These are phyloP conservation scores for Avahi laniger DNA, from an alignment of 2,797 vertebrate genomes.

Conservation along the genomic window DNA sequence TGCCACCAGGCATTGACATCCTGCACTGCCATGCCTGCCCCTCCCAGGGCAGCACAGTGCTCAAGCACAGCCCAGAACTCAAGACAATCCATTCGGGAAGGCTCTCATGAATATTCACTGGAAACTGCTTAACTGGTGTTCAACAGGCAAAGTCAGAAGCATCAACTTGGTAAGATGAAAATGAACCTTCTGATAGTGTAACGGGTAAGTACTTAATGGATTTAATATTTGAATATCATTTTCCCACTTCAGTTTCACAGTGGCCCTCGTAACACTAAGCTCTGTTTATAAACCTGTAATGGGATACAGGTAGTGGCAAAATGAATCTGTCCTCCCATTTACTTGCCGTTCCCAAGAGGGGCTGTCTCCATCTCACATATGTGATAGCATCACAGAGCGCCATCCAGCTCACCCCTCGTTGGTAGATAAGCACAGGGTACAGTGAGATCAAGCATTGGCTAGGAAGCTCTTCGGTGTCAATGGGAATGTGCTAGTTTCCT, in stretches of 20 bases:
- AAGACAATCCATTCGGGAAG: background rate
- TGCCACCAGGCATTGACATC: background rate
- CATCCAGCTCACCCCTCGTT: background rate
- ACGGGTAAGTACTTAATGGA: background rate
- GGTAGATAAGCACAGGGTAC: background rate
- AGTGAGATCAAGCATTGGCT: background rate
- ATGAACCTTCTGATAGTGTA: background rate
- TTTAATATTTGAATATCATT: background rate
- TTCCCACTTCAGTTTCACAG: background rate
- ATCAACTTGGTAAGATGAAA: background rate
- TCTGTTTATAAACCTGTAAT: background rate
- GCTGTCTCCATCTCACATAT: background rate
- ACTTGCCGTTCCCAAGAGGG: background rate
- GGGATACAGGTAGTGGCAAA: background rate
- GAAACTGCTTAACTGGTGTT: background rate
- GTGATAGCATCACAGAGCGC: background rate
- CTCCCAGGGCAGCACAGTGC: too few relatives aligned
- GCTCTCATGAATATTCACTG: background rate
- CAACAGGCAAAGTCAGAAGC: background rate
- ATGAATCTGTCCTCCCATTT: background rate
- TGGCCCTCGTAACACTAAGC: rapidly evolving
- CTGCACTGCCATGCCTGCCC: background rate
- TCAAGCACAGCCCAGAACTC: background rate
- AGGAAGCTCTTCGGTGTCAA: background rate
- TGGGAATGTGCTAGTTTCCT: background rate